These are phyloP conservation scores for Thaleichthys pacificus DNA, from an alignment of 2,797 vertebrate genomes.

Conservation along the genomic window DNA sequence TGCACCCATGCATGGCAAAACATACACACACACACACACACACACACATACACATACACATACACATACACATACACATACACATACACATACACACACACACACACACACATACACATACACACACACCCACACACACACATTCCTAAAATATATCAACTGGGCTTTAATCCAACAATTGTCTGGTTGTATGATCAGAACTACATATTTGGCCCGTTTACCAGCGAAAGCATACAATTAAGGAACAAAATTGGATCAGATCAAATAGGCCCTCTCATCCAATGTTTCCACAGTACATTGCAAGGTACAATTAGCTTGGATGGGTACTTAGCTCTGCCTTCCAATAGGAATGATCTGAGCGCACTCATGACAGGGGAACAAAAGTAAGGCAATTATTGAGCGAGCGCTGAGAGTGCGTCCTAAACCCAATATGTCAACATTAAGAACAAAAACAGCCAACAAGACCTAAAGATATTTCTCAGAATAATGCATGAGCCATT, in stretches of 20 bases:
- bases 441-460: slow-evolving; percentile 41
- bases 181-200: slow-evolving; percentile 43
- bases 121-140: slow-evolving; percentile 16
- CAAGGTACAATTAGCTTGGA: slow-evolving; percentile 67
- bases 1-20: slow-evolving; percentile 2
- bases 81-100: background rate
- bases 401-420: slow-evolving; percentile 66
- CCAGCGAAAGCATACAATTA: slow-evolving; percentile 53
- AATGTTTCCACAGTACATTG: slow-evolving; percentile 41
- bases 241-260: slow-evolving; percentile 45
- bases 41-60: slow-evolving; percentile 8
- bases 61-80: slow-evolving; percentile 18
- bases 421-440: slow-evolving; percentile 69
- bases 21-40: background rate
- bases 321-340: slow-evolving; percentile 52
- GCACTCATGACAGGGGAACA: slow-evolving; percentile 69
- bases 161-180: slow-evolving; percentile 51
- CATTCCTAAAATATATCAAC: slow-evolving; percentile 43
- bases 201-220: slow-evolving; percentile 41
- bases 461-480: slow-evolving; percentile 70
- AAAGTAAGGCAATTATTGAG: slow-evolving; percentile 70
- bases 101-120: slow-evolving; percentile 4
- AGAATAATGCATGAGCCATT: slow-evolving; percentile 79
- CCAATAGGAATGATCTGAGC: slow-evolving; percentile 66
- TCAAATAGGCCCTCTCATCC: slow-evolving; percentile 19